Evolutionary conservation across 2,113 vertebrate species (phyloP).

Genomic region (Alligator sinensis): DNA sequence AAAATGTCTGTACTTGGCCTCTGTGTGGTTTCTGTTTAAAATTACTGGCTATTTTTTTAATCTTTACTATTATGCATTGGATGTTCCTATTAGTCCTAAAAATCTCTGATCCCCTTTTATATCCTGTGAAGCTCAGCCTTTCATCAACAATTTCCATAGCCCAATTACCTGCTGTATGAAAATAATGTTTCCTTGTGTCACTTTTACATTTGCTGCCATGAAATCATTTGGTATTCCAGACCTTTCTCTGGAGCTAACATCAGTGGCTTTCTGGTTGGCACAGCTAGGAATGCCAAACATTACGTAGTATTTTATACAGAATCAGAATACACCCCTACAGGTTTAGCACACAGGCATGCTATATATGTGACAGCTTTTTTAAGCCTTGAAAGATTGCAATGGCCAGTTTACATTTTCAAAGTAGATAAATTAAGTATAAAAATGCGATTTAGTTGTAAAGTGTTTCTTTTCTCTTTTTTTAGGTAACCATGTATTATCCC

Average conservation of each 20-base stretch:
- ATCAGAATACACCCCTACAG: background rate
- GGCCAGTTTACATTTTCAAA: conserved; percentile 32
- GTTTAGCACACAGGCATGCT: background rate
- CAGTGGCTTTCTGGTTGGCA: conserved; percentile 28
- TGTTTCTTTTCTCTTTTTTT: background rate
- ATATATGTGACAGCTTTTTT: background rate
- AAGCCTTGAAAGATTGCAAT: background rate
- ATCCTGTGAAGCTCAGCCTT: background rate
- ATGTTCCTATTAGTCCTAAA: background rate
- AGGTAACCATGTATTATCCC: conserved; percentile 37
- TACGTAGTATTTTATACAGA: background rate
- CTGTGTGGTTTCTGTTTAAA: background rate
- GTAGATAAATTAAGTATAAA: conserved; percentile 20
- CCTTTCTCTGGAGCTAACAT: conserved; percentile 14
- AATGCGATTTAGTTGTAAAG: background rate
- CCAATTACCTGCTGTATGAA: conserved; percentile 2
- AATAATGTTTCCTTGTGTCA: conserved; percentile 1
- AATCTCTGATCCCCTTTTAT: background rate
- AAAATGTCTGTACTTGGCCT: too few species aligned
- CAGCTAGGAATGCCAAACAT: conserved; percentile 20
- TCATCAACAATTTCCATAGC: conserved; percentile 19
- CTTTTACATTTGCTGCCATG: conserved; percentile 10
- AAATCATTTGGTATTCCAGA: conserved; percentile 8
- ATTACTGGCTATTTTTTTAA: conserved; percentile 6
- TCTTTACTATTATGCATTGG: background rate